phyloP scores from a whole-genome alignment of 2,797 vertebrate species.

The Anas acuta region DNA sequence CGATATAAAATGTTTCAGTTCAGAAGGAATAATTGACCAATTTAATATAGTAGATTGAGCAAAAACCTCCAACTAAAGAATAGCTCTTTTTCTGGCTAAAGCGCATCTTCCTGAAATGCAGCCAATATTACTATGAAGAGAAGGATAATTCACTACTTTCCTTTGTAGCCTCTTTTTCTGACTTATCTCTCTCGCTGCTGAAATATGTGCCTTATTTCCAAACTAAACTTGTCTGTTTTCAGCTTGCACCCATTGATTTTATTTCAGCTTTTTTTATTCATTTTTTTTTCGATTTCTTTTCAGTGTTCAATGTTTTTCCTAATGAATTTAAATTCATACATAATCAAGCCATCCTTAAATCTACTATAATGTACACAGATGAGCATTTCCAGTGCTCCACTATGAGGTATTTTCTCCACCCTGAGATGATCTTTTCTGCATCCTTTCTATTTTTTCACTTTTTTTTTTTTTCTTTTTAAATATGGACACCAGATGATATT shows the following conservation, averaged over 20 bases:
- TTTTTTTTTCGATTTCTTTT: conserved; percentile 17
- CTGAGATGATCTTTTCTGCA: conserved; percentile 36
- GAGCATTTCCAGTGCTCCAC: conserved; percentile 34
- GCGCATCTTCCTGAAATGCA: background rate
- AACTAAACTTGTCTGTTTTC: conserved; percentile 43
- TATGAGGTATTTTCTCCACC: conserved; percentile 35
- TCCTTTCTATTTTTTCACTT: conserved; percentile 8
- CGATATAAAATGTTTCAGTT: background rate
- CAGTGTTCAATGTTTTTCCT: background rate
- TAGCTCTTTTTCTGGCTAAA: background rate
- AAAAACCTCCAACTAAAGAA: background rate
- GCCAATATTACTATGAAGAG: conserved; percentile 1
- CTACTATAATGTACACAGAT: conserved; percentile 46
- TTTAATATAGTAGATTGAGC: background rate
- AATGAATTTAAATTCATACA: background rate
- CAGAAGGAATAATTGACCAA: background rate
- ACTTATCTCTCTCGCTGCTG: conserved; percentile 12
- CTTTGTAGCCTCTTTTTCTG: conserved; percentile 23
- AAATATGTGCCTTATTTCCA: conserved; percentile 54
- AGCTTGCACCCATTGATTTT: conserved; percentile 4
- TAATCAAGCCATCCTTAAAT: conserved; percentile 37
- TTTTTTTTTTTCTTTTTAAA: accelerated
- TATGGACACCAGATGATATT: conserved; percentile 19
- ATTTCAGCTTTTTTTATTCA: background rate
- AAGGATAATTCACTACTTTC: conserved; percentile 38